Base-by-base conservation (phyloP, 2,797 vertebrate species). In the Hoplostethus mediterraneus region DNA sequence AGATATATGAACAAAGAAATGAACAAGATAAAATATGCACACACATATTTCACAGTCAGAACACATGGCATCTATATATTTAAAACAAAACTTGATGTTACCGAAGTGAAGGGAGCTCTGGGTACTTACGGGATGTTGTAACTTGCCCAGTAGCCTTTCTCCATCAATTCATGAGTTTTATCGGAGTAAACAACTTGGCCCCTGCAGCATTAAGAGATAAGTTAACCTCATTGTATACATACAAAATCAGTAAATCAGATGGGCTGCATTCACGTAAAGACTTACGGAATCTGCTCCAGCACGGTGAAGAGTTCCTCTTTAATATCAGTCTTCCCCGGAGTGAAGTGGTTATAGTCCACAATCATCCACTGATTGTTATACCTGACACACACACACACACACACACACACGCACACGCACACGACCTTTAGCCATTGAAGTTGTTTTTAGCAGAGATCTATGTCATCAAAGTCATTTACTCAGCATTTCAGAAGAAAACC, bases 281-380 rank as follows among this genome's bases (percentile, higher is more conserved):
- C 96, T 95, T 94, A 98, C 97, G 97, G 97, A 88, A 99, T 96
- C 91, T 99, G 98, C 77, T 99, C 98, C 83, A 99, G 82, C 66
- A 99, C 75, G 0, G 95, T 96, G 51, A 99, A 94, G 56, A 99
- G 77, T 0, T 86, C 89, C 0, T 73, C 86, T 1, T 77, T 87
- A 0, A 91, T 83, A 62, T 85, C 78, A 0, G 80, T 69, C 45
- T 71, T 73, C 0, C 95, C 94, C 0, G 95, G 96, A 1, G 76
- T 71, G 25, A 99, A 99, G 6, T 72, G 82, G 0, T 97, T 97
- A 75, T 98, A 99, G 83, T 99, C 94, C 73, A 99, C 95, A 67
- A 99, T 94, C 98, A 99, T 99, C 98, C 98, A 99, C 85, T 99
- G 97, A 90, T 98, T 99, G 87, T 99, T 99, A 81, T 98, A 99